Evolutionary conservation across 2,797 vertebrate species (phyloP), one percentile per base, ranked within the genome.

Genomic region (Rhinichthys osculus): DNA sequence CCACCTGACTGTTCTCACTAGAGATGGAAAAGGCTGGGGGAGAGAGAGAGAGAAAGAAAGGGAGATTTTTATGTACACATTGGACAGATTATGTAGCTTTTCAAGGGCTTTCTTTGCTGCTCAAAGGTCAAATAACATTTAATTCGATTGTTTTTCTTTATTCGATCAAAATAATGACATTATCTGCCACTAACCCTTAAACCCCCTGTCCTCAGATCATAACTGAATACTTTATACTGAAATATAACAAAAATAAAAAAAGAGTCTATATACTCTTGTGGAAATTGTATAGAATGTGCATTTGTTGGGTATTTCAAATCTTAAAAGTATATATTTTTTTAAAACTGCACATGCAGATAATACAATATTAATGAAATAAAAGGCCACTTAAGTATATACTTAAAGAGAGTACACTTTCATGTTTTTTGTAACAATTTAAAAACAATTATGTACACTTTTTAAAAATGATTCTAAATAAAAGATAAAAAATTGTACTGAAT

Each of bases 21-120:
- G 98, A 98, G 92, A 99, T 99, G 84, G 98, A 99, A 93, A 99
- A 99, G 33, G 98, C 98, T 96, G 96, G 88, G 94, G 93, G 21
- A 90, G 87, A 90, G 35, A 87, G 13, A 87, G 5, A 83, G 40
- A 83, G 59, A 82, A 5, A 54, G 10, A 72, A 0, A 19, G 9
- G 5, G 5, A 30, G 62, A 30, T 64, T 17, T 19, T 40, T 59
- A 72, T 30, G 57, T 16, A 40, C 71, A 67, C 19, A 27, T 4
- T 54, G 7, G 44, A 81, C 13, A 54, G 7, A 81, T 30, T 10
- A 62, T 62, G 35, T 64, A 27, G 57, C 62, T 44, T 35, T 81
- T 8, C 6, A 54, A 57, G 27, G 14, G 17, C 16, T 17, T 77
- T 57, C 30, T 33, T 57, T 77, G 50, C 33, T 77, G 9, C 8